Evolutionary conservation across 2,113 vertebrate genomes (phyloP).

Genomic region (Eurypyga helias): DNA sequence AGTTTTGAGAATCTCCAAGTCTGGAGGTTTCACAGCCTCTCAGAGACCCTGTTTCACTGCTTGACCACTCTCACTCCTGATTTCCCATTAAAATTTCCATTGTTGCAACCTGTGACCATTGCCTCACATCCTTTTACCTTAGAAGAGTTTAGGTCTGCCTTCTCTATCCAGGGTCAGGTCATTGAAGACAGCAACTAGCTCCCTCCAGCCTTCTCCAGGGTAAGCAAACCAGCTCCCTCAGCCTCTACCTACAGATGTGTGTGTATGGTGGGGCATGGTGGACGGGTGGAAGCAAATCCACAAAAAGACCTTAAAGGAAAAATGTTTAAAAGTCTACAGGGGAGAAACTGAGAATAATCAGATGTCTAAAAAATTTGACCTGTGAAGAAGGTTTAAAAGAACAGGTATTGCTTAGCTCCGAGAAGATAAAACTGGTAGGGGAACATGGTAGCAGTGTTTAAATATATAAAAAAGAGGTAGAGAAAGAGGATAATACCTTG

Average conservation of each 20-base stretch:
- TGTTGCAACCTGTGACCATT: neutral
- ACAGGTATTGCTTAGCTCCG: neutral
- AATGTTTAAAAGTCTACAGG: neutral
- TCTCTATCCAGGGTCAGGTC: neutral
- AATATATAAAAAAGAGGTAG: neutral
- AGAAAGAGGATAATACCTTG: neutral
- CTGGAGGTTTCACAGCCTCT: neutral
- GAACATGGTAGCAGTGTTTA: neutral
- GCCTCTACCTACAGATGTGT: fast-evolving
- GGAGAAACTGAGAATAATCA: neutral
- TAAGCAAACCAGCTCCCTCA: neutral
- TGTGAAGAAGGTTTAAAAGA: neutral
- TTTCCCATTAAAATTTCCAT: neutral
- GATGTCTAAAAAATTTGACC: neutral
- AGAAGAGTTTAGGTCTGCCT: neutral
- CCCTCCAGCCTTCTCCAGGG: neutral
- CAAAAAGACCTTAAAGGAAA: neutral
- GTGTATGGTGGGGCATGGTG: neutral
- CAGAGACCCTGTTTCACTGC: neutral
- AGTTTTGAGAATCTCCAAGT: no score
- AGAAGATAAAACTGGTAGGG: neutral
- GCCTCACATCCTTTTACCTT: neutral
- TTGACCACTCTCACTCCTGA: neutral
- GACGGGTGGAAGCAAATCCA: neutral
- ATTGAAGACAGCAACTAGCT: neutral